Conservation (phyloP, 2,888 invertebrate species). For the Hartigia nigra region DNA sequence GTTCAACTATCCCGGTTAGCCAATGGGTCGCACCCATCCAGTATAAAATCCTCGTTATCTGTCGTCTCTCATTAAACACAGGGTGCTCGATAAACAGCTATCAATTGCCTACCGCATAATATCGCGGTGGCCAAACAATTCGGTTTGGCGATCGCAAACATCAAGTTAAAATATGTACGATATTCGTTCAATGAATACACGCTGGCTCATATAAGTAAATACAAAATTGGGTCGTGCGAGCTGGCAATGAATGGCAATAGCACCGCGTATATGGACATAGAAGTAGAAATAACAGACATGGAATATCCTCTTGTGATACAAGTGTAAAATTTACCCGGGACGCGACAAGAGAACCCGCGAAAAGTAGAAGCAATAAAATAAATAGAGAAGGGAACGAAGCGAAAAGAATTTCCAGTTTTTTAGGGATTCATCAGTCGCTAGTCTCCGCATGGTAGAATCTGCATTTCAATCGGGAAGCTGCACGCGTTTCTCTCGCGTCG, state of each 20-base stretch:
- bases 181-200: conserved; percentile 19
- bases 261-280: background rate
- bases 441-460: background rate
- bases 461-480: background rate
- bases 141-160: conserved; percentile 46
- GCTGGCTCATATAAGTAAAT: conserved; percentile 10
- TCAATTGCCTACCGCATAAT: conserved; percentile 19
- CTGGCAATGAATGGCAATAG: background rate
- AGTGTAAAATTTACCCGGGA: conserved; percentile 17
- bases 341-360: conserved; percentile 21
- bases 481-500: background rate
- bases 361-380: conserved; percentile 8
- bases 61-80: conserved; percentile 40
- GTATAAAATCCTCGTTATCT: conserved; percentile 36
- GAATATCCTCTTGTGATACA: conserved; percentile 14
- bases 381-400: background rate
- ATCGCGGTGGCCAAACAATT: conserved; percentile 34
- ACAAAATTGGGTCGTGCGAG: conserved; percentile 20
- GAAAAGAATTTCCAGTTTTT: background rate
- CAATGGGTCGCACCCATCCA: background rate
- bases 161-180: conserved; percentile 42
- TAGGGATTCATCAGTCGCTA: background rate
- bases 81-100: conserved; percentile 37
- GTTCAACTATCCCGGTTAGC: background rate
- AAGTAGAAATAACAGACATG: background rate